Conservation (phyloP, 2,797 vertebrate genomes). For the Pangasius macronema region DNA sequence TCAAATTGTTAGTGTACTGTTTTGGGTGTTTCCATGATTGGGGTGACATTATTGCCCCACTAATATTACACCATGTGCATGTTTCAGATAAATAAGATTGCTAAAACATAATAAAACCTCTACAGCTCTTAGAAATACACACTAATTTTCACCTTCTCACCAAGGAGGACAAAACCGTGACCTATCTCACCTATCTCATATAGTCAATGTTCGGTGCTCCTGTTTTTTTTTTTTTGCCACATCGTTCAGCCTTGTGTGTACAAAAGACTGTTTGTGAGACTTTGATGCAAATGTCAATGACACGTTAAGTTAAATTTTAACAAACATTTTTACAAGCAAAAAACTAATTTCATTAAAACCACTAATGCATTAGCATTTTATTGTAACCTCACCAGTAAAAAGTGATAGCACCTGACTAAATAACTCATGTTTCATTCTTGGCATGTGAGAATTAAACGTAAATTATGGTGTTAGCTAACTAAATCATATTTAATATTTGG, state of each 20-base stretch:
- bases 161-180: too few species aligned
- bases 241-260: background rate
- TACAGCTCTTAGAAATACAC: background rate
- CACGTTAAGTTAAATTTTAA: background rate
- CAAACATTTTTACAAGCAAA: background rate
- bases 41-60: background rate
- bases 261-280: background rate
- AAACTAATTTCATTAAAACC: background rate
- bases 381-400: background rate
- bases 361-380: background rate
- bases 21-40: background rate
- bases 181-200: too few species aligned
- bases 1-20: background rate
- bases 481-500: background rate
- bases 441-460: background rate
- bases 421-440: background rate
- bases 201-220: too few species aligned
- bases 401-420: background rate
- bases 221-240: too few species aligned
- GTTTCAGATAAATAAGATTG: background rate
- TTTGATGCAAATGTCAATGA: background rate
- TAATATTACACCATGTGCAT: background rate
- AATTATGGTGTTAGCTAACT: background rate
- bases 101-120: background rate
- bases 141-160: too few species aligned